Evolutionary conservation across 2,797 vertebrate genomes (phyloP).

Genomic region (Margarornis squamiger): DNA sequence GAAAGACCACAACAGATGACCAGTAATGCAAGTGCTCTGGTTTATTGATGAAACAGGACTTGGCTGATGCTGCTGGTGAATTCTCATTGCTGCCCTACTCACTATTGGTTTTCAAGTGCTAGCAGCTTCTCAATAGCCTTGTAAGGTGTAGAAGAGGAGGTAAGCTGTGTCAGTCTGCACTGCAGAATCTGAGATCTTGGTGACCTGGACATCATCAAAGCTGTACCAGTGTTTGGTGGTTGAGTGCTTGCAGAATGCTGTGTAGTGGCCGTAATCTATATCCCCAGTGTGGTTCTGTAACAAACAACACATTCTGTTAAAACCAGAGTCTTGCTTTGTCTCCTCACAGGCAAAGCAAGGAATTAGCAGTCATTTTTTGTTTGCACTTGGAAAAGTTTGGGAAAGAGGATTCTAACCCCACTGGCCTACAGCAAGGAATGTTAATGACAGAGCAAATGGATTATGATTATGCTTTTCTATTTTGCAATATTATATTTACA

Average conservation of each 20-base stretch:
- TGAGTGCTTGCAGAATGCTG: slow-evolving; percentile 82
- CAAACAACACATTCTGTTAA: not conserved
- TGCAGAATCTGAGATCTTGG: slow-evolving; percentile 70
- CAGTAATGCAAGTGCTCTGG: not conserved
- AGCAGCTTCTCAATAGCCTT: slow-evolving; percentile 21
- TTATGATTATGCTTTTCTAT: not conserved
- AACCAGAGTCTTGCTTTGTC: not conserved
- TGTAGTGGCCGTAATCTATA: slow-evolving; percentile 88
- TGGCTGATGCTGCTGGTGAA: not conserved
- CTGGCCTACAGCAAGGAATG: not conserved
- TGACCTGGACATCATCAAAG: slow-evolving; percentile 81
- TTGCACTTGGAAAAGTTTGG: not conserved
- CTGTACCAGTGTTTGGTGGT: slow-evolving; percentile 80
- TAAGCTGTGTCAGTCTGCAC: slow-evolving; percentile 84
- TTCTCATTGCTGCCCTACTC: not conserved
- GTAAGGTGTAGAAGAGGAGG: slow-evolving; percentile 83
- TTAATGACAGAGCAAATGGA: not conserved
- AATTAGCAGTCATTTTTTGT: not conserved
- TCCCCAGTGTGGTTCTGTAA: slow-evolving; percentile 85
- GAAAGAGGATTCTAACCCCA: not conserved
- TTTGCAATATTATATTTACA: not conserved
- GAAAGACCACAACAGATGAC: not conserved
- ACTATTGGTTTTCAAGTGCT: not conserved
- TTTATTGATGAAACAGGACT: slow-evolving; percentile 58
- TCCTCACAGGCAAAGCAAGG: not conserved